These are phyloP conservation scores for Corythaeola cristata DNA, from an alignment of 2,113 vertebrate genomes.

Conservation along the genomic window DNA sequence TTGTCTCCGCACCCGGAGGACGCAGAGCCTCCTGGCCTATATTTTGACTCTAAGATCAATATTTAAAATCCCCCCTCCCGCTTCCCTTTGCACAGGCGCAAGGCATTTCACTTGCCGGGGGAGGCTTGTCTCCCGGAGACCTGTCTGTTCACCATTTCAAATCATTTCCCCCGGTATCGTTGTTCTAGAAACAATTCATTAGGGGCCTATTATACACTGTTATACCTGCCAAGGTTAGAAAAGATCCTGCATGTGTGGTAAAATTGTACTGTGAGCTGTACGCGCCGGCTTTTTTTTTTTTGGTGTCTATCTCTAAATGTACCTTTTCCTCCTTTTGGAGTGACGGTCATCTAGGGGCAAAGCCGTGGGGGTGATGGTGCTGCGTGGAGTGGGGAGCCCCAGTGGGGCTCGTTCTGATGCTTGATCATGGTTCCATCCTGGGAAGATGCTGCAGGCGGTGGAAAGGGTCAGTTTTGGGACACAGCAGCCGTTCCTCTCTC, in stretches of 20 bases:
- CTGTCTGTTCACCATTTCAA: constrained; percentile 45
- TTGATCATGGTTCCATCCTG: not conserved
- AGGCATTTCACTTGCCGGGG: not conserved
- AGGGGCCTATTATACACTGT: constrained; percentile 49
- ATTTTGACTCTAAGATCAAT: constrained; percentile 58
- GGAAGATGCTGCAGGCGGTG: not conserved
- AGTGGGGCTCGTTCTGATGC: not conserved
- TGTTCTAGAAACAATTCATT: constrained; percentile 64
- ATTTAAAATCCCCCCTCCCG: constrained; percentile 19
- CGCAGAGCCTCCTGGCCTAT: constrained; percentile 6
- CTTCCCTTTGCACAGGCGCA: not conserved
- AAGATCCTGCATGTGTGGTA: not conserved
- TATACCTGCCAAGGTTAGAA: constrained; percentile 47
- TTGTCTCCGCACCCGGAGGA: not conserved
- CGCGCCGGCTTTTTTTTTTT: not conserved
- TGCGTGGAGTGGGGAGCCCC: not conserved
- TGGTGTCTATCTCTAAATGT: not conserved
- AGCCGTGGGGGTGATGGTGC: not conserved
- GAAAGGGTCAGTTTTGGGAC: not conserved
- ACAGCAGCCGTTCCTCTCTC: not conserved
- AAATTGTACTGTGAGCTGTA: not conserved
- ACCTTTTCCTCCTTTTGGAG: not conserved
- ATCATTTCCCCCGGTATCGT: not conserved
- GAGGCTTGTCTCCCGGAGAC: not conserved
- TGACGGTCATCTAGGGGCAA: fast-evolving